phyloP scores from a whole-genome alignment of 2,113 vertebrate genomes.

The Sceloporus undulatus region DNA sequence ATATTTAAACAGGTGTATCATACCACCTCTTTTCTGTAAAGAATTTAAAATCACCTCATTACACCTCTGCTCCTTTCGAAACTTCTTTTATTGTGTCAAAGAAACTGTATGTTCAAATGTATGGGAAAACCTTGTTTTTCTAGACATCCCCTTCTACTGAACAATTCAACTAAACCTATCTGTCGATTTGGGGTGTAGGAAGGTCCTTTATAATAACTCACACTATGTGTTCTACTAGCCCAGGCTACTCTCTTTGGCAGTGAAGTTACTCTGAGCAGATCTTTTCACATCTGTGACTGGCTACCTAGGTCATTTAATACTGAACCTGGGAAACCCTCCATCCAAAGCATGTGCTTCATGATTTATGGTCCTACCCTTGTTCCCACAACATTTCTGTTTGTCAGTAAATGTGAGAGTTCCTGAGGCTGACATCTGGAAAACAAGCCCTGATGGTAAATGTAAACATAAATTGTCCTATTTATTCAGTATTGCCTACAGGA shows the following conservation, averaged over 20 bases:
- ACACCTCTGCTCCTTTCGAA: not conserved
- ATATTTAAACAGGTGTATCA: no score
- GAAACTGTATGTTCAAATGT: not conserved
- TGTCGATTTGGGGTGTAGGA: not conserved
- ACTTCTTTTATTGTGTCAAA: not conserved
- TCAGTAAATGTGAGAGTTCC: not conserved
- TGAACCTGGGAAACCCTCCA: not conserved
- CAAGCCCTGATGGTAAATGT: not conserved
- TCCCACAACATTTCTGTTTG: not conserved
- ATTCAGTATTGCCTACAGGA: not conserved
- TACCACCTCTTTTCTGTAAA: no score
- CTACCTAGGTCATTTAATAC: not conserved
- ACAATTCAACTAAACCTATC: conserved; percentile 23
- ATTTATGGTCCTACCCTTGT: not conserved
- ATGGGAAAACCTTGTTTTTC: not conserved
- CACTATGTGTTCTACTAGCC: no score
- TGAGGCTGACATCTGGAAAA: not conserved
- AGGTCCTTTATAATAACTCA: not conserved
- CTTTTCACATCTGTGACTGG: not conserved
- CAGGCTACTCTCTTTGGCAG: no score
- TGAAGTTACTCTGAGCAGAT: no score
- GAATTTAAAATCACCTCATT: not conserved
- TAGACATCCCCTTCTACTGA: not conserved
- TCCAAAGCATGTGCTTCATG: not conserved
- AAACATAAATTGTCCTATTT: not conserved